These are phyloP conservation scores for Marmota monax DNA, from an alignment of 2,113 vertebrate genomes.

Conservation along the genomic window DNA sequence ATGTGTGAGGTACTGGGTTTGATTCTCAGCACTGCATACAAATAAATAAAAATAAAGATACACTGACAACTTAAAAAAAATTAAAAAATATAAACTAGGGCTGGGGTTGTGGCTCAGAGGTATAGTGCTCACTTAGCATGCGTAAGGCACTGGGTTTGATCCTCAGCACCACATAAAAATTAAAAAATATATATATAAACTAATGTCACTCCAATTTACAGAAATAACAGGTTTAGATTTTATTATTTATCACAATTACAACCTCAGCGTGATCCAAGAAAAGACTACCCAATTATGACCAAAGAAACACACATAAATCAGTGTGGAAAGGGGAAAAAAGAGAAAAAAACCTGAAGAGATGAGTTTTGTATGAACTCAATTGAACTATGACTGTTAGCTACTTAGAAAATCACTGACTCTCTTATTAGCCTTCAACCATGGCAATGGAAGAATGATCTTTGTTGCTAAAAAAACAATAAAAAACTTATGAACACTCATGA, in stretches of 20 bases:
- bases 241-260: slow-evolving; percentile 41
- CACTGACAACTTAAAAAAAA: no score
- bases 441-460: background rate
- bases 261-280: background rate
- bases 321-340: background rate
- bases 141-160: no score
- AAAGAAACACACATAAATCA: background rate
- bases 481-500: background rate
- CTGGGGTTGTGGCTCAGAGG: no score
- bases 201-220: background rate
- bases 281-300: background rate
- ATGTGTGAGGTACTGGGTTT: no score
- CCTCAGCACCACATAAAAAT: no score
- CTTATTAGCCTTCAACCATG: background rate
- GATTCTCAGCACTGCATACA: no score
- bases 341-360: background rate
- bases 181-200: background rate
- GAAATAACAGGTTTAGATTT: background rate
- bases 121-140: no score
- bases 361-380: background rate
- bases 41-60: no score
- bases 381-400: background rate
- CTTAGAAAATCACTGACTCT: background rate
- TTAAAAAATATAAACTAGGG: no score
- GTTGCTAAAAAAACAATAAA: background rate